Percentiles rank a stretch among this genome's conserved stretches.
These are phyloP conservation scores for Melitaea cinxia DNA, from an alignment of 1,140 invertebrate species.

Conservation along the genomic window DNA sequence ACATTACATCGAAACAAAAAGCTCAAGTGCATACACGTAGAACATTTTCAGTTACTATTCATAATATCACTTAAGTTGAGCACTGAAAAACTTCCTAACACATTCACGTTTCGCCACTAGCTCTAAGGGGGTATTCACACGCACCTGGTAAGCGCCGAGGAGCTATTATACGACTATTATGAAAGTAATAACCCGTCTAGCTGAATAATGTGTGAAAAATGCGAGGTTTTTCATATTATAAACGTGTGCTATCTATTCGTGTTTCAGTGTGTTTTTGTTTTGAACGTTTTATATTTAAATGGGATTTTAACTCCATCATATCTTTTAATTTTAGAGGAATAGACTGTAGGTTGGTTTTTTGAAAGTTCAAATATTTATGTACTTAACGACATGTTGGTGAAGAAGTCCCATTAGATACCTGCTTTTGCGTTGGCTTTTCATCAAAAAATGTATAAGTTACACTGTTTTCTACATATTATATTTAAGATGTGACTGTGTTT, in stretches of 20 bases:
- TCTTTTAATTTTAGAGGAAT: too few relatives aligned
- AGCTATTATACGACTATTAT: slow-evolving; percentile 63
- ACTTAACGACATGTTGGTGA: too few relatives aligned
- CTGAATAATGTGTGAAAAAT: slow-evolving; percentile 49
- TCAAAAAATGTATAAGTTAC: too few relatives aligned
- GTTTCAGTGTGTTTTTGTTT: slow-evolving; percentile 6
- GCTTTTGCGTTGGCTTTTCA: too few relatives aligned
- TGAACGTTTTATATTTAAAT: neutral
- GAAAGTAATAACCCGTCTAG: slow-evolving; percentile 54
- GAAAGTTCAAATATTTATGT: too few relatives aligned
- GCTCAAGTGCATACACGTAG: slow-evolving; percentile 12
- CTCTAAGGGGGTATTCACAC: slow-evolving; percentile 62
- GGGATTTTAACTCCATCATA: neutral
- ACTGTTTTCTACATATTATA: too few relatives aligned
- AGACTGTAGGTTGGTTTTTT: too few relatives aligned
- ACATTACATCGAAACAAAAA: slow-evolving; percentile 9
- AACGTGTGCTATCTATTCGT: slow-evolving; percentile 9
- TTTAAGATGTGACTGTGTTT: too few relatives aligned
- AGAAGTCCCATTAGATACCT: too few relatives aligned
- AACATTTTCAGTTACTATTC: slow-evolving; percentile 28
- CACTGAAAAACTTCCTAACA: slow-evolving; percentile 34
- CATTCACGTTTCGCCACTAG: slow-evolving; percentile 42
- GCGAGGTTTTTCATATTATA: slow-evolving; percentile 17
- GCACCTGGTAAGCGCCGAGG: slow-evolving; percentile 59
- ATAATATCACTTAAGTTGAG: slow-evolving; percentile 28